Percentiles rank a stretch among this genome's conserved stretches.
These are phyloP conservation scores for Spodoptera frugiperda DNA, from an alignment of 1,140 invertebrate species.

Conservation along the genomic window DNA sequence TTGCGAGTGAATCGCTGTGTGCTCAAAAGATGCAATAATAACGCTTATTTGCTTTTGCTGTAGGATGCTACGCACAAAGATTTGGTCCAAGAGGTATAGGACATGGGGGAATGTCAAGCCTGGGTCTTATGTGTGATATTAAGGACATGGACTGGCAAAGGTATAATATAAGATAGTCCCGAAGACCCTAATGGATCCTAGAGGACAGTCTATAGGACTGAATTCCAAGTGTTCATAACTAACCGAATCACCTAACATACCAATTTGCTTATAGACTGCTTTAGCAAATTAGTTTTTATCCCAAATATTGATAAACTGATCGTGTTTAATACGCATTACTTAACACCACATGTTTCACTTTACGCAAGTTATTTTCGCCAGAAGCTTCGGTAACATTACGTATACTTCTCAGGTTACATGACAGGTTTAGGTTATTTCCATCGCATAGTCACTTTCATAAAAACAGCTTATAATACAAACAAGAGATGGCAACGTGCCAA, in stretches of 20 bases:
- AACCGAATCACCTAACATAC: conserved; percentile 55
- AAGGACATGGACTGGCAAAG: conserved; percentile 89
- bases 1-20: conserved; percentile 58
- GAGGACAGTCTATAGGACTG: conserved; percentile 62
- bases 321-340: conserved; percentile 33
- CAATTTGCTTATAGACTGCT: conserved; percentile 71
- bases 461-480: conserved; percentile 86
- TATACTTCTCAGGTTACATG: conserved; percentile 79
- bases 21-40: conserved; percentile 69
- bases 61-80: conserved; percentile 92
- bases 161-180: conserved; percentile 74
- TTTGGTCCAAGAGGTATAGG: conserved; percentile 96
- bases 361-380: conserved; percentile 40
- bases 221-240: conserved; percentile 49
- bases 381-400: conserved; percentile 56
- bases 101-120: conserved; percentile 92
- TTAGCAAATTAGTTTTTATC: conserved; percentile 64
- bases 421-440: conserved; percentile 84
- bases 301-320: conserved; percentile 26
- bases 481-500: conserved; percentile 82
- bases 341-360: conserved; percentile 44
- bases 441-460: conserved; percentile 85
- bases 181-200: conserved; percentile 49
- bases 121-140: conserved; percentile 90
- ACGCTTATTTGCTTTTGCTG: conserved; percentile 83